Evolutionary conservation across 2,888 invertebrate genomes (phyloP), one percentile per base, ranked within the genome.

Genomic region (Zootermopsis nevadensis): DNA sequence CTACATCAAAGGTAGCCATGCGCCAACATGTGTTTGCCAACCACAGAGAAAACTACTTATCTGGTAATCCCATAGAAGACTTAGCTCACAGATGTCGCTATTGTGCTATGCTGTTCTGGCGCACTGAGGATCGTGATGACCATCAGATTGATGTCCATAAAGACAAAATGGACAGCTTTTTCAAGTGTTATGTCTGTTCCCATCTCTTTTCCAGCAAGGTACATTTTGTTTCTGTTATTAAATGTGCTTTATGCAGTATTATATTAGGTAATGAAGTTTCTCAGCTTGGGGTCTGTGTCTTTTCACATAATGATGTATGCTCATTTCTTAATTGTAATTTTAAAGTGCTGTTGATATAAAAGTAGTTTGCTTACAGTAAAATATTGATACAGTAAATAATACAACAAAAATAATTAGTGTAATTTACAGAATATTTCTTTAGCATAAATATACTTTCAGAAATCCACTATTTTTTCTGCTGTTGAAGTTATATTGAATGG

Each of bases 21-120:
- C 89, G 88, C 88, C 74, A 85, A 85, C 85, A 86, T 86, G 83
- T 86, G 82, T 83, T 80, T 22, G 38, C 31, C 19, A 60, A 33
- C n/a, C 86, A 86, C 81, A 60, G 77, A 22, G 77, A 80, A 24
- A 82, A 82, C 6, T 84, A 79, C 67, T 72, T 72, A 42, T 77
- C 66, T 79, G 84, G 89, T 88, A 87, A 89, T 90, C 84, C 91
- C 90, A 91, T 85, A 90, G 83, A 91, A 0, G 91, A 91, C 85
- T 87, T 91, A 76, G 91, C 91, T 1, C 91, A 91, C 83, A 91
- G 91, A 86, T 92, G 92, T 86, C 89, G 88, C 83, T 91, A 88
- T 86, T 92, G 92, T 85, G 89, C 90, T 0, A 90, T 88, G 19
- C 86, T 91, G 82, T 91, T 91, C 85, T 91, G 91, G 91, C 91